Evolutionary conservation across 2,888 invertebrate species (phyloP).

Genomic region (Drosophila infuscata): DNA sequence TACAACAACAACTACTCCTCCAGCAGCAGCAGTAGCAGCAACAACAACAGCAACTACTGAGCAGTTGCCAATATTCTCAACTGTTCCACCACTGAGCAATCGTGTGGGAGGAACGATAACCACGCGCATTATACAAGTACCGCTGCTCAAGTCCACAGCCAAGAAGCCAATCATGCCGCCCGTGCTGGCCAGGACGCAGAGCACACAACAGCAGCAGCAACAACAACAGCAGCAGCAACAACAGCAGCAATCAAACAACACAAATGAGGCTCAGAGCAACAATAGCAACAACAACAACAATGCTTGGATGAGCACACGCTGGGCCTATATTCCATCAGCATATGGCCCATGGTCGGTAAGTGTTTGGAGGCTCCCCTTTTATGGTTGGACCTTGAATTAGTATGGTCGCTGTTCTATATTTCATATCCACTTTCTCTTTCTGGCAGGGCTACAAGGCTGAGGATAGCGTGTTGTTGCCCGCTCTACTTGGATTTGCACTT

Average conservation of each 20-base stretch:
- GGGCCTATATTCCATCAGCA: constrained; percentile 89
- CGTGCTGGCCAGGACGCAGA: constrained; percentile 82
- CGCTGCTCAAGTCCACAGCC: constrained; percentile 85
- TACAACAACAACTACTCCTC: constrained; percentile 25
- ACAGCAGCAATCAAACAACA: constrained; percentile 7
- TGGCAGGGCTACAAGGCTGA: constrained; percentile 87
- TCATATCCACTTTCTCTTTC: neutral
- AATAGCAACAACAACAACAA: constrained; percentile 68
- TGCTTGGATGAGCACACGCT: constrained; percentile 88
- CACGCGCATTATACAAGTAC: constrained; percentile 83
- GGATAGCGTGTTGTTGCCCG: constrained; percentile 87
- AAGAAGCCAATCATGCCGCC: constrained; percentile 86
- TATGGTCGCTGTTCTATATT: neutral
- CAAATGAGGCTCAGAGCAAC: constrained; percentile 60
- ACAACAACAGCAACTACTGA: constrained; percentile 28
- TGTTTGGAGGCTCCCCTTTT: constrained; percentile 38
- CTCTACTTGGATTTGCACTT: constrained; percentile 85
- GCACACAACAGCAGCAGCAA: constrained; percentile 46
- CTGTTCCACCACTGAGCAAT: constrained; percentile 41
- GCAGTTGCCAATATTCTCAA: constrained; percentile 15
- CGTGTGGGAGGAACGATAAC: constrained; percentile 62
- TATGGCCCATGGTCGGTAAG: constrained; percentile 89
- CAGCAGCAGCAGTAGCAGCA: constrained; percentile 11
- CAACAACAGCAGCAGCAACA: constrained; percentile 31
- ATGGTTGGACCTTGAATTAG: constrained; percentile 3